Base-by-base conservation (phyloP, 1,140 invertebrate species). In the Plectrocnemia conspersa region DNA sequence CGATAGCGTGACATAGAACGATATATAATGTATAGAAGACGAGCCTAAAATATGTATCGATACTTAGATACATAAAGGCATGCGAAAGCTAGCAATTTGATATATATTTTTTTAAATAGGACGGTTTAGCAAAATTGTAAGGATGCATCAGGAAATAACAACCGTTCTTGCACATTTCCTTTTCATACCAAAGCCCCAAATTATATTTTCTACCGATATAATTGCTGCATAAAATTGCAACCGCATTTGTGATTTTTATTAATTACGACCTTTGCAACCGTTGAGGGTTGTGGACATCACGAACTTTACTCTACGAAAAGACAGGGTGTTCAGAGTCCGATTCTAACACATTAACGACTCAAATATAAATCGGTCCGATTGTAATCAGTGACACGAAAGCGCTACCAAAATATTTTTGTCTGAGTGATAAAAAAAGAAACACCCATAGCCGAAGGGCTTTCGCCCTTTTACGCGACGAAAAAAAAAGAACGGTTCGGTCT, bases 351-450 rank as follows among this genome's bases (percentile, higher is more conserved):
- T 29, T 29, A 29, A 38, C 11, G 5, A 38, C 35, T 7, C 35
- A 38, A 38, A 13, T 5, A 38, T 13, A 38, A 7, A n/a, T n/a
- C 7, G 35, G 18, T 38, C 18, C 11, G 35, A 38, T 38, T 38
- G 11, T 38, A 29, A 38, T 38, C 35, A 13, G 10, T 6, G 6
- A 38, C 13, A 15, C 13, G 35, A 15, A 38, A 38, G 7, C 5
- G 35, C 35, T 38, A 38, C 35, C 15, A 38, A 10, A 38, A 38
- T n/a, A n/a, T n/a, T n/a, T n/a, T n/a, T n/a, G n/a, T n/a, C n/a
- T n/a, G n/a, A n/a, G n/a, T n/a, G n/a, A n/a, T n/a, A n/a, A n/a
- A n/a, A n/a, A n/a, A n/a, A n/a, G n/a, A n/a, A n/a, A n/a, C n/a
- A n/a, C n/a, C n/a, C n/a, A n/a, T n/a, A n/a, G n/a, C n/a, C n/a